Evolutionary conservation across 1,140 invertebrate genomes (phyloP).

Genomic region (Meloidogyne chitwoodi): DNA sequence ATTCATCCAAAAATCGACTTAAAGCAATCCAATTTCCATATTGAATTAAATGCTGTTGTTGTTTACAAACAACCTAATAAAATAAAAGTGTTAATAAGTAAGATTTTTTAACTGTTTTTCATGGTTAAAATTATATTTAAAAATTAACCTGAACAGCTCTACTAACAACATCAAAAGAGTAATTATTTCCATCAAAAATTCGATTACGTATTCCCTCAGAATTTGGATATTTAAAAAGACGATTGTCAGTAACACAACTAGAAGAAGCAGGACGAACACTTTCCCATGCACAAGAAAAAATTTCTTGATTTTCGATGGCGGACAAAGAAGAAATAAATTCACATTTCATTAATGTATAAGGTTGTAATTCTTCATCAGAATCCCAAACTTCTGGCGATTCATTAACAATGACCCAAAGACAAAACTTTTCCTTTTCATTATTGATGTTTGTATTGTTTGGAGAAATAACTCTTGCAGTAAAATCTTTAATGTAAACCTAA

Average conservation of each 20-base stretch:
- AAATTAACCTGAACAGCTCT: slow-evolving; percentile 24
- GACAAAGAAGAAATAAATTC: neutral
- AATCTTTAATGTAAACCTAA: slow-evolving; percentile 16
- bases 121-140: neutral
- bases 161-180: slow-evolving; percentile 32
- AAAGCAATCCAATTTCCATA: slow-evolving; percentile 34
- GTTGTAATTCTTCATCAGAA: slow-evolving; percentile 6
- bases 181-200: slow-evolving; percentile 33
- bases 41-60: slow-evolving; percentile 23
- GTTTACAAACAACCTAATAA: slow-evolving; percentile 28
- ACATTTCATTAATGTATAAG: slow-evolving; percentile 15
- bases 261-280: slow-evolving; percentile 6
- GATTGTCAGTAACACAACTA: slow-evolving; percentile 4
- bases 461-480: slow-evolving; percentile 2
- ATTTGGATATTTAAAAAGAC: slow-evolving; percentile 16
- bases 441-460: neutral
- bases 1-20: slow-evolving; percentile 19
- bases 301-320: neutral
- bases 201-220: slow-evolving; percentile 26
- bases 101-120: neutral
- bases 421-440: neutral
- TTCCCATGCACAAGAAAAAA: neutral
- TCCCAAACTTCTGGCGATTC: neutral
- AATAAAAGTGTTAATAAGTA: neutral
- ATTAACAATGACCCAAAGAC: slow-evolving; percentile 9